These are phyloP conservation scores for Apostichopus parvimensis DNA, from an alignment of 35 echinoderm and acorn worm genomes.

Conservation along the genomic window DNA sequence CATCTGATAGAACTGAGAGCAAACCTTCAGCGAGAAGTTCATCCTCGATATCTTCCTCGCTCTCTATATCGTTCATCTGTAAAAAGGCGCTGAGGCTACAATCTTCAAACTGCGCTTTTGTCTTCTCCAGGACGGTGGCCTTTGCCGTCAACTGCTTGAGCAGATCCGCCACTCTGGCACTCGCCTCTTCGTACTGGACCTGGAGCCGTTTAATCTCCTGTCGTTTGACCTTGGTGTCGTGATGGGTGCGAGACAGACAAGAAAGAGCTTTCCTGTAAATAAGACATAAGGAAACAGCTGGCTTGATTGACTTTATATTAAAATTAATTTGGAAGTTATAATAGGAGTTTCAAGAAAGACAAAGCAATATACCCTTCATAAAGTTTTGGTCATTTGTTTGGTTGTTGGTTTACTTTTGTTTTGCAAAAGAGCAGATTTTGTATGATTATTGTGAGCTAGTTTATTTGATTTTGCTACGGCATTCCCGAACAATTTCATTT, in stretches of 20 bases:
- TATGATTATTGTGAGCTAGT: too few species aligned
- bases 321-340: too few species aligned
- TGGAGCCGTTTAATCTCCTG: constrained; percentile 86
- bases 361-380: too few species aligned
- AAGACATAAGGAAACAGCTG: not conserved
- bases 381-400: too few species aligned
- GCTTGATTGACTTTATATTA: too few species aligned
- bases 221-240: constrained; percentile 81
- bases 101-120: constrained; percentile 75
- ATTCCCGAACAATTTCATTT: too few species aligned
- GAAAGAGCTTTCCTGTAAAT: constrained; percentile 77
- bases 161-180: constrained; percentile 66
- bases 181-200: constrained; percentile 81
- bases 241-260: constrained; percentile 74
- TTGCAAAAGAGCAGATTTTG: too few species aligned
- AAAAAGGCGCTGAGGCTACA: constrained; percentile 93
- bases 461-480: too few species aligned
- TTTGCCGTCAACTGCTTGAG: constrained; percentile 71
- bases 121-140: constrained; percentile 86
- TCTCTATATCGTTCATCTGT: constrained; percentile 93
- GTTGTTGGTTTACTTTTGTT: too few species aligned
- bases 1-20: not conserved
- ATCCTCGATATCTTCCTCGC: constrained; percentile 92
- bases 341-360: too few species aligned
- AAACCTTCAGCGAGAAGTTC: constrained; percentile 82